These are phyloP conservation scores for Sphaeridia pumilis DNA, from an alignment of 2,888 invertebrate species.

Conservation along the genomic window DNA sequence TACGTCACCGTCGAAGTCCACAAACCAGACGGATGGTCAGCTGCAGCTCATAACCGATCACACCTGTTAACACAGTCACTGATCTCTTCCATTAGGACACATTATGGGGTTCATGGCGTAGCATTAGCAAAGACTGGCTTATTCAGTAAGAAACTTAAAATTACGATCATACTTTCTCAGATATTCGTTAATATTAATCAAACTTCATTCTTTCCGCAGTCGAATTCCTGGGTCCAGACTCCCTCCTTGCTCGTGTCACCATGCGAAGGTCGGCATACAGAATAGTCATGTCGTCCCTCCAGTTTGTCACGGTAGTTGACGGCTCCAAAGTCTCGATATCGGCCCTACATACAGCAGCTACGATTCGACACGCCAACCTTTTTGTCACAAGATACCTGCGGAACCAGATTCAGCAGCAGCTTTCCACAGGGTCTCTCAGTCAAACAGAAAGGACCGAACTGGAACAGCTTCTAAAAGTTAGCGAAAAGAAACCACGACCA, in stretches of 20 bases:
- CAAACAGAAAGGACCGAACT: conserved; percentile 3
- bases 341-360: conserved; percentile 11
- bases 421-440: neutral
- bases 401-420: conserved; percentile 5
- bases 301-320: conserved; percentile 6
- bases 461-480: neutral
- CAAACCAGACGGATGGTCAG: conserved; percentile 10
- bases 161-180: too few relatives aligned
- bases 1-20: conserved; percentile 11
- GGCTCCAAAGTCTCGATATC: conserved; percentile 2
- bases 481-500: neutral
- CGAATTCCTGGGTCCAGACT: conserved; percentile 14
- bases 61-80: conserved; percentile 5
- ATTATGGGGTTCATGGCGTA: conserved; percentile 12
- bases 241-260: conserved; percentile 12
- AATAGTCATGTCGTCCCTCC: conserved; percentile 10
- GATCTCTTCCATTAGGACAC: conserved; percentile 1
- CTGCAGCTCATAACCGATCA: neutral
- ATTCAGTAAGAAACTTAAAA: conserved; percentile 2
- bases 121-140: conserved; percentile 7
- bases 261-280: conserved; percentile 16
- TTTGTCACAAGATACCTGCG: conserved; percentile 12
- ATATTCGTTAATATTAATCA: neutral
- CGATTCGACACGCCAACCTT: conserved; percentile 11
- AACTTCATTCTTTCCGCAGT: neutral